Base-by-base conservation (phyloP, 2,888 invertebrate species). In the Drosophila macrospina region DNA sequence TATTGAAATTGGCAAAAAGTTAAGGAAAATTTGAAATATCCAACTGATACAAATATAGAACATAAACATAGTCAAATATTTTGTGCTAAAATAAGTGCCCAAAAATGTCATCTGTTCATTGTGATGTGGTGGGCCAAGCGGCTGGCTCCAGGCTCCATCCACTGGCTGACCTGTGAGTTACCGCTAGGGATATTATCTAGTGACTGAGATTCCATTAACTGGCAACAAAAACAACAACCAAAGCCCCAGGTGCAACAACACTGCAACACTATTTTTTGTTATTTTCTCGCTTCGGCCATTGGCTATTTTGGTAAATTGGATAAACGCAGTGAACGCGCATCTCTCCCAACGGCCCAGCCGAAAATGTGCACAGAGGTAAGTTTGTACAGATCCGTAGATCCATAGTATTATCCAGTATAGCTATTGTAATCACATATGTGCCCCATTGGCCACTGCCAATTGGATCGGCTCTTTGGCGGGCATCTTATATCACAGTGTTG, bases 321-420 rank as follows among this genome's bases (percentile, higher is more conserved):
- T 88, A 88, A 84, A 67, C 70, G 71, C 78, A 83, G 69, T 71
- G 48, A 72, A 65, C 64, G 39, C 71, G 67, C 70, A 52, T 54
- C 61, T 63, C 36, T 73, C 32, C 55, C 47, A 56, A 88, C 83
- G 83, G 83, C 88, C 45, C 69, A 80, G 83, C 83, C 84, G 84
- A 83, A 86, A 86, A 83, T 83, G 83, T 83, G 83, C 88, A 83
- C 83, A 61, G 83, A 83, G 83, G 83, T 83, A 72, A 83, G 83
- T 82, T 50, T 15, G 24, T n/a, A 44, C 20, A 16, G 62, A 51
- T 55, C 37, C 15, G 10, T 20, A 48, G 54, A 72, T 64, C 39
- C 7, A 39, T 2, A 30, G 24, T n/a, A n/a, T 5, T 24, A 37
- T 36, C 26, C 34, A 37, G n/a, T 26, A 50, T 26, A 34, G 10